Conservation (phyloP, 2,113 vertebrate genomes). For the Amia ocellicauda region DNA sequence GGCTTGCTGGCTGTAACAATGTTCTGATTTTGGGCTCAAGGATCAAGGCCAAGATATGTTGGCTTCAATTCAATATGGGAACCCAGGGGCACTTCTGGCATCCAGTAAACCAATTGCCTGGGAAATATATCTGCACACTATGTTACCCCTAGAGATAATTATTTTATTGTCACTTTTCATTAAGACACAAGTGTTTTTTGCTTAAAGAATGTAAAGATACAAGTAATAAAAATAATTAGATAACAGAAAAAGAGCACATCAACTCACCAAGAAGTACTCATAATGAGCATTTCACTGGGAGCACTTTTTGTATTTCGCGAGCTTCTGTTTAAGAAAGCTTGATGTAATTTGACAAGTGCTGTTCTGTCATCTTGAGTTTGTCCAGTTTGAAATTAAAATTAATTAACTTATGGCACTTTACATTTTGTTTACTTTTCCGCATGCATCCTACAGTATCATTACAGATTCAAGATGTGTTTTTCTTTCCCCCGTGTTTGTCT, state of each 20-base stretch:
- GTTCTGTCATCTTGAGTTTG: slow-evolving; percentile 69
- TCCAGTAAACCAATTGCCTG: no score
- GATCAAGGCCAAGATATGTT: no score
- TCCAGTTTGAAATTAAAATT: slow-evolving; percentile 76
- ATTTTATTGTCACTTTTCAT: slow-evolving; percentile 67
- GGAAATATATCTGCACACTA: no score
- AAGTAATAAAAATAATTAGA: slow-evolving; percentile 28
- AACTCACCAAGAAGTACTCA: slow-evolving; percentile 15
- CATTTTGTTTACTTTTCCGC: slow-evolving; percentile 33
- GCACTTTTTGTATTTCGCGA: slow-evolving; percentile 31
- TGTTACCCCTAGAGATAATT: slow-evolving; percentile 44
- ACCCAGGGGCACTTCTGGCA: no score
- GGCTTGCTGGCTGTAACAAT: no score
- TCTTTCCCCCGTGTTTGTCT: slow-evolving; percentile 2
- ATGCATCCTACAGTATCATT: not conserved
- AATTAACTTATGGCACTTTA: slow-evolving; percentile 64
- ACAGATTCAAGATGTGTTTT: slow-evolving; percentile 1
- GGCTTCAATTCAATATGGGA: no score
- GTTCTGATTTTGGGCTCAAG: no score
- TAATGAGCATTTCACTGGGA: slow-evolving; percentile 48
- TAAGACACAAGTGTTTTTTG: slow-evolving; percentile 54
- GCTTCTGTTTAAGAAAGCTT: slow-evolving; percentile 30
- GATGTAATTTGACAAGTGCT: slow-evolving; percentile 69
- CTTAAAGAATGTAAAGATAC: slow-evolving; percentile 30
- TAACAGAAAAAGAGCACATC: slow-evolving; percentile 37